These are phyloP conservation scores for Tholera decimalis DNA, from an alignment of 2,888 invertebrate species.

Conservation along the genomic window DNA sequence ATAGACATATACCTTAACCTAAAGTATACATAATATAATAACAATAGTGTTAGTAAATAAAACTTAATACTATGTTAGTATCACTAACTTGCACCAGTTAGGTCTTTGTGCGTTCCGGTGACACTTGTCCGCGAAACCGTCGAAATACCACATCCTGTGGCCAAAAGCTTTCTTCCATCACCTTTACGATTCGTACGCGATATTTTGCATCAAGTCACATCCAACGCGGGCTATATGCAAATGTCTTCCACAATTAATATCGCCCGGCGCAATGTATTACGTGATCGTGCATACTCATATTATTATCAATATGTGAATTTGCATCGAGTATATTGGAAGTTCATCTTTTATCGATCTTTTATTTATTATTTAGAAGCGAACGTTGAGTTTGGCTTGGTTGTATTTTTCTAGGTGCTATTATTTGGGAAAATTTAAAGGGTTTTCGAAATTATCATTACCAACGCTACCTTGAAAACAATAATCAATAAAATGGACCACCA, in stretches of 20 bases:
- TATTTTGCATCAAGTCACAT: constrained; percentile 30
- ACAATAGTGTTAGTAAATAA: too few relatives aligned
- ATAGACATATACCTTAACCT: too few relatives aligned
- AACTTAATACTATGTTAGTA: too few relatives aligned
- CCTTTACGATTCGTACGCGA: background rate
- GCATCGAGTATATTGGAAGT: constrained; percentile 6
- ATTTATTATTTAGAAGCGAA: background rate
- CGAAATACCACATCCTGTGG: too few relatives aligned
- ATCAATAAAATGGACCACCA: too few relatives aligned
- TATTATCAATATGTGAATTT: constrained; percentile 17
- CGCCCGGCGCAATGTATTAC: constrained; percentile 51
- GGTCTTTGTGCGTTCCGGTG: too few relatives aligned
- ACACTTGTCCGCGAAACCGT: too few relatives aligned
- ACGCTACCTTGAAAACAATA: too few relatives aligned
- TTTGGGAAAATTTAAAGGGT: background rate
- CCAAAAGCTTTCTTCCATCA: too few relatives aligned
- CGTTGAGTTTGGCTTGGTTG: background rate
- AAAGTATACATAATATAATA: too few relatives aligned
- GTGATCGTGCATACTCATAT: constrained; percentile 35
- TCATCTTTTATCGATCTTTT: constrained; percentile 4
- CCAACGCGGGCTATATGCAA: constrained; percentile 39
- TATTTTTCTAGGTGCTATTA: background rate
- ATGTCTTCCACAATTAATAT: constrained; percentile 51
- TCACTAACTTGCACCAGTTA: too few relatives aligned
- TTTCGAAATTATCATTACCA: background rate